Evolutionary conservation across 2,888 invertebrate species (phyloP).

Genomic region (Hydraecia micacea): DNA sequence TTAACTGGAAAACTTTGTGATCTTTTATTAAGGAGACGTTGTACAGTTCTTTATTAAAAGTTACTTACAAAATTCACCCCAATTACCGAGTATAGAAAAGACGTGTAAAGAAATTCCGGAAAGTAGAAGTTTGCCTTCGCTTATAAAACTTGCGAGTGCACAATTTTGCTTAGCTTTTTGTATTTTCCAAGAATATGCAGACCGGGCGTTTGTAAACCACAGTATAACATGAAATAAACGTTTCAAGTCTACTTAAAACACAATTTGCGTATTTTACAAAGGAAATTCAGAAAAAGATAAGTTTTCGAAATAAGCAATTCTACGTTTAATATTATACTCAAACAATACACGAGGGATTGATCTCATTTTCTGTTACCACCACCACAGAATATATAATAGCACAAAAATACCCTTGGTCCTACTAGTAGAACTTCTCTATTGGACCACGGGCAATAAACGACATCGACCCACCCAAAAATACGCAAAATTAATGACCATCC

Average conservation of each 20-base stretch:
- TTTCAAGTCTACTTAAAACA: not conserved
- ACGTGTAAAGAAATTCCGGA: slow-evolving; percentile 8
- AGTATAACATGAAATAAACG: not conserved
- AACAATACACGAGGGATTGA: not conserved
- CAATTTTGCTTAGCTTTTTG: slow-evolving; percentile 10
- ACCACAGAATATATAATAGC: too few species aligned
- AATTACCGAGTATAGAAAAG: slow-evolving; percentile 4
- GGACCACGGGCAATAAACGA: too few species aligned
- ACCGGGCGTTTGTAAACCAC: not conserved
- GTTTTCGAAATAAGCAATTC: not conserved
- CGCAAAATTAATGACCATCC: slow-evolving; percentile 26
- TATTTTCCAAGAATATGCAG: slow-evolving; percentile 15
- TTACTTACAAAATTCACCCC: slow-evolving; percentile 26
- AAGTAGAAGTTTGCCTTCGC: slow-evolving; percentile 10
- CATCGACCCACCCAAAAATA: not conserved
- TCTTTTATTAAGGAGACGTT: slow-evolving; percentile 50
- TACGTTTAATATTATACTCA: not conserved
- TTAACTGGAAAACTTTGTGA: slow-evolving; percentile 48
- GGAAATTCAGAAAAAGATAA: not conserved
- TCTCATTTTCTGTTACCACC: slow-evolving; percentile 6
- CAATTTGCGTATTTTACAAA: not conserved
- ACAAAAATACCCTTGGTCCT: too few species aligned
- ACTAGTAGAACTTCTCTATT: too few species aligned
- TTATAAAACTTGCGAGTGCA: slow-evolving; percentile 7
- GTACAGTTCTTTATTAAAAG: slow-evolving; percentile 46